Conservation (phyloP, 2,113 vertebrate species). For the Plestiodon gilberti region DNA sequence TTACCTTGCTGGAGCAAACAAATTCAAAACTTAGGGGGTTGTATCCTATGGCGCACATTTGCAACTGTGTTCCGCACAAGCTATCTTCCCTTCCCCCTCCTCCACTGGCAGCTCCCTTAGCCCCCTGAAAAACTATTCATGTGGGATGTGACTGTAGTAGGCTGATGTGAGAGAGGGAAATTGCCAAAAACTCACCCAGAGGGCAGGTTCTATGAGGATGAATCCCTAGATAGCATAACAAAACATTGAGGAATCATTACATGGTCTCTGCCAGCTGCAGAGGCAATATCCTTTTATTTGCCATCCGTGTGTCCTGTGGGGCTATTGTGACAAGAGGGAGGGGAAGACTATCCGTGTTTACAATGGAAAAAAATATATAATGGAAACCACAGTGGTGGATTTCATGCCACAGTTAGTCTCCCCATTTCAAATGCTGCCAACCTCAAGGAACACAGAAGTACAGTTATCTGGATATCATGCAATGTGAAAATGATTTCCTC, state of each 20-base stretch:
- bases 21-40: background rate
- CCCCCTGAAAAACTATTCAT: too few relatives aligned
- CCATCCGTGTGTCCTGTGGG: background rate
- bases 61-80: too few relatives aligned
- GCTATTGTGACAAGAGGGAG: background rate
- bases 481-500: constrained; percentile 35
- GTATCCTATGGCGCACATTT: too few relatives aligned
- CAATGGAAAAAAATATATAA: background rate
- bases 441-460: constrained; percentile 3
- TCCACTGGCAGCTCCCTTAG: too few relatives aligned
- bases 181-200: too few relatives aligned
- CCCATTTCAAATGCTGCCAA: constrained; percentile 14
- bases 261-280: background rate
- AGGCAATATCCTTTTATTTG: background rate
- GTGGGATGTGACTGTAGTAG: too few relatives aligned
- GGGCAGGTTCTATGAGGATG: too few relatives aligned
- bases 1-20: background rate
- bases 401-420: background rate
- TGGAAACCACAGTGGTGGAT: background rate
- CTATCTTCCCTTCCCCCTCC: too few relatives aligned
- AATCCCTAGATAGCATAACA: too few relatives aligned
- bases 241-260: background rate
- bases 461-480: background rate
- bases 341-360: background rate
- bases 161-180: too few relatives aligned